Evolutionary conservation across 2,113 vertebrate species (phyloP).

Genomic region (Geococcyx californianus): DNA sequence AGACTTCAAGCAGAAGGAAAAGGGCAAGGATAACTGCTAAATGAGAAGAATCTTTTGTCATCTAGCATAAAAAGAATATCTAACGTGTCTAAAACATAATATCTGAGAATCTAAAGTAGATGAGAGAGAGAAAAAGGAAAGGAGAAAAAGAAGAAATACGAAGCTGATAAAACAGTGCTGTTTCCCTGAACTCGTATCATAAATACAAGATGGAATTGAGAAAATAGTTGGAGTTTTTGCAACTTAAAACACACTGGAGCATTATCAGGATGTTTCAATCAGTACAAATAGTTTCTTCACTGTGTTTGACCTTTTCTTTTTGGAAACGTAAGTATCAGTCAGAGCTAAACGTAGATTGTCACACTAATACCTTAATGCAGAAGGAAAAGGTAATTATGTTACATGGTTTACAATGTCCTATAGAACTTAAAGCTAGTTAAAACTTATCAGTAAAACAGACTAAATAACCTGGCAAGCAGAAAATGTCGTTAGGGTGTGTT

Average conservation of each 20-base stretch:
- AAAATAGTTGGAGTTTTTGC: neutral
- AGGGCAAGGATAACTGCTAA: neutral
- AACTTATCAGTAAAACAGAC: neutral
- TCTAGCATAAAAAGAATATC: neutral
- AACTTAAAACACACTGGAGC: neutral
- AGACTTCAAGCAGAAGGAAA: neutral
- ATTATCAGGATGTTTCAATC: neutral
- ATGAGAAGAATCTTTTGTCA: neutral
- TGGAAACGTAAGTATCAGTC: conserved; percentile 15
- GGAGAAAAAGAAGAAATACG: neutral
- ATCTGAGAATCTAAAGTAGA: neutral
- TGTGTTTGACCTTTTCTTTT: neutral
- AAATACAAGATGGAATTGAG: neutral
- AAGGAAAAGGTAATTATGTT: neutral
- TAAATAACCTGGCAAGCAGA: neutral
- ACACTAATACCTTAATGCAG: neutral
- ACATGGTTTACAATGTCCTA: neutral
- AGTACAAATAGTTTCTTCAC: neutral
- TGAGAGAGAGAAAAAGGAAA: neutral
- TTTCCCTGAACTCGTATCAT: neutral
- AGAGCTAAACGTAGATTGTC: neutral
- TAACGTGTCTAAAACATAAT: neutral
- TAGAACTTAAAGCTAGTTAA: neutral
- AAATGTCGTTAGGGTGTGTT: neutral
- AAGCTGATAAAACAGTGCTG: neutral